Percentiles rank a stretch among this genome's conserved stretches.
phyloP scores from a whole-genome alignment of 2,888 invertebrate species.

The Epistrophe eligans region DNA sequence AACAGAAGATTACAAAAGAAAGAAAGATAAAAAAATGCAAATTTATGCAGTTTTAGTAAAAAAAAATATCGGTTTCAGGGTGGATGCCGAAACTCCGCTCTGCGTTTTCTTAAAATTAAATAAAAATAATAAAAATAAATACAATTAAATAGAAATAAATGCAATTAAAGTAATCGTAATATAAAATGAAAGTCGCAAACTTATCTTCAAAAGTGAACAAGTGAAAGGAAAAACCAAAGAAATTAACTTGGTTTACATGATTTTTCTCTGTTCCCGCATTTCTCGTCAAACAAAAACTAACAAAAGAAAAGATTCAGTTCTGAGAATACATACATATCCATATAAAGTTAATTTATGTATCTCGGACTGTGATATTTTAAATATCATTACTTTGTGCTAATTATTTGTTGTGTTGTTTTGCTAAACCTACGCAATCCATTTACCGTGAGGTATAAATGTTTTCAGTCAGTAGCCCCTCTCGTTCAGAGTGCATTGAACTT shows the following conservation, averaged over 20 bases:
- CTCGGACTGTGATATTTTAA: background rate
- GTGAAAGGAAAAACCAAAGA: background rate
- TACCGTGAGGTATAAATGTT: background rate
- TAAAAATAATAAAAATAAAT: conserved; percentile 1
- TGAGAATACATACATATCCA: conserved; percentile 10
- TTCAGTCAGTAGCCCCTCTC: background rate
- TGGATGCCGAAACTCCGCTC: conserved; percentile 2
- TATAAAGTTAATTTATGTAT: background rate
- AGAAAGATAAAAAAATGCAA: conserved; percentile 14
- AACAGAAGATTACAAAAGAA: background rate
- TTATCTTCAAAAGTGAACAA: background rate
- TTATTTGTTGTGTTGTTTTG: conserved; percentile 17
- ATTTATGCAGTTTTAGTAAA: conserved; percentile 12
- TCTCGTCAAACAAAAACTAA: conserved; percentile 33
- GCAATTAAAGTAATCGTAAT: background rate
- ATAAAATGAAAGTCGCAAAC: background rate
- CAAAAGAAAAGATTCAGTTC: conserved; percentile 41
- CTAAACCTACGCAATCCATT: background rate
- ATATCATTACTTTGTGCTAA: conserved; percentile 18
- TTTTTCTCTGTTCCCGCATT: conserved; percentile 6
- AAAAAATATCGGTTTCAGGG: conserved; percentile 9
- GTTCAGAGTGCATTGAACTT: conserved; percentile 54
- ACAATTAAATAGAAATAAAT: background rate
- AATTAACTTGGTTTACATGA: background rate
- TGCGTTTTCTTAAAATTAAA: background rate